Conservation (phyloP, 35 echinoderm and acorn worm genomes). For the Patiria miniata region DNA sequence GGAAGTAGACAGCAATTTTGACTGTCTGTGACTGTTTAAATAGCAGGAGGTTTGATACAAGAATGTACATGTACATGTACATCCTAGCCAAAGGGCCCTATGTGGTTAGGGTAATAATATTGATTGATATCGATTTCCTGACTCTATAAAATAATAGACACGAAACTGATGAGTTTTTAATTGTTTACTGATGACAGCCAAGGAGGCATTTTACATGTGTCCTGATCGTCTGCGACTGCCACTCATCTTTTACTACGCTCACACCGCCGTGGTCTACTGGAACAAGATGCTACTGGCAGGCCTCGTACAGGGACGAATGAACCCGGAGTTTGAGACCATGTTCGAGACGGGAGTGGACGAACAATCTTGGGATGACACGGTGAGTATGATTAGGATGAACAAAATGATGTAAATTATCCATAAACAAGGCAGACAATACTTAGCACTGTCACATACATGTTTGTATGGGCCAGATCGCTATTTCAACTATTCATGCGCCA, state of each 20-base stretch:
- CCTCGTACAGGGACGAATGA: constrained; percentile 77
- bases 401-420: too few species aligned
- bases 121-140: too few species aligned
- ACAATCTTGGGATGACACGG: constrained; percentile 95
- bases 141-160: background rate
- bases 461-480: too few species aligned
- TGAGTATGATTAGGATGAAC: constrained; percentile 57
- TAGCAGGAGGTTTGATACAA: too few species aligned
- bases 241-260: constrained; percentile 93
- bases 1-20: too few species aligned
- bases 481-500: too few species aligned
- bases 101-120: too few species aligned
- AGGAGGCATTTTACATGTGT: constrained; percentile 78
- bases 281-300: constrained; percentile 90
- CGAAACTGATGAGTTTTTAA: background rate
- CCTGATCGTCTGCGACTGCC: constrained; percentile 90
- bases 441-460: too few species aligned
- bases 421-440: too few species aligned
- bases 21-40: too few species aligned
- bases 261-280: constrained; percentile 80
- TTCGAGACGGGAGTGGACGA: constrained; percentile 99
- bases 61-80: too few species aligned
- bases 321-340: constrained; percentile 86
- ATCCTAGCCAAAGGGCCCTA: too few species aligned
- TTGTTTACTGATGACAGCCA: constrained; percentile 47